These are phyloP conservation scores for Mastomys natalensis DNA, from an alignment of 2,113 vertebrate species.

Conservation along the genomic window DNA sequence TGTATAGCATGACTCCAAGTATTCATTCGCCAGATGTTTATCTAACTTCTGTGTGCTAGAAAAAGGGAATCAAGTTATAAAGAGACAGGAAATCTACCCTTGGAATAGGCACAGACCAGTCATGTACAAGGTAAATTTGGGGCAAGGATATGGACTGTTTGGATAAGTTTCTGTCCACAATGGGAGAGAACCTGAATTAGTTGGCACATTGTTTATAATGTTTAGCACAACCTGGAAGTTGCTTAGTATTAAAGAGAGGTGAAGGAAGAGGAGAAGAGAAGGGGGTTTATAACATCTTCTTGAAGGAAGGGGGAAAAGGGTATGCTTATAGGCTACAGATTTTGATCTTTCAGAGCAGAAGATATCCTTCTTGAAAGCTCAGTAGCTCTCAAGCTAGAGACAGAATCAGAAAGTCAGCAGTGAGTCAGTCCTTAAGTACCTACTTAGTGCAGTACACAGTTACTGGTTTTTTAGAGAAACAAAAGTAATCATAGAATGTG, in stretches of 20 bases:
- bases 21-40: background rate
- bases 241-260: background rate
- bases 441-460: background rate
- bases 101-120: background rate
- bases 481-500: background rate
- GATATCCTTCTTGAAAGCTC: background rate
- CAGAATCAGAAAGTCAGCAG: background rate
- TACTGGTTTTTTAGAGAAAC: slow-evolving; percentile 4
- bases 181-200: background rate
- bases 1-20: background rate
- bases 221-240: background rate
- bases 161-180: background rate
- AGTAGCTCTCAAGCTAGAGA: background rate
- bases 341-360: background rate
- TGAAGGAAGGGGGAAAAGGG: background rate
- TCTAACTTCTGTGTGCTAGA: background rate
- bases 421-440: background rate
- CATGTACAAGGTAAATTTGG: background rate
- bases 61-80: background rate
- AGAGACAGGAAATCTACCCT: background rate
- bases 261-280: background rate
- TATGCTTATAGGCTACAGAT: background rate
- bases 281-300: background rate
- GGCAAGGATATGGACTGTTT: background rate
- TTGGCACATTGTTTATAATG: background rate